Evolutionary conservation across 2,797 vertebrate species (phyloP).

Genomic region (Zalophus californianus): DNA sequence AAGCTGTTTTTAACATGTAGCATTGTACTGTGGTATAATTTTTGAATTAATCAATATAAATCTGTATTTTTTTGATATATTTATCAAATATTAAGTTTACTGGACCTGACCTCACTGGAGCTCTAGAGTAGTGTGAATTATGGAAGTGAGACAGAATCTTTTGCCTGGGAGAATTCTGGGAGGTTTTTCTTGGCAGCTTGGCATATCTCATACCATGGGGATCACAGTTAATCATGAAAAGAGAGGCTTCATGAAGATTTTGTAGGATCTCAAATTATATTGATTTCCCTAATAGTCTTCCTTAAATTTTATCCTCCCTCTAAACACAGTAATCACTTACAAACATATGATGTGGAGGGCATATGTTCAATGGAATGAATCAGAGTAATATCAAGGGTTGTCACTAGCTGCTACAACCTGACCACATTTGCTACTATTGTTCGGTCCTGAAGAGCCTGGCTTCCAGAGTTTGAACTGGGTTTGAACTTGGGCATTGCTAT

Average conservation of each 20-base stretch:
- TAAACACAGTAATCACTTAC: neutral
- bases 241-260: neutral
- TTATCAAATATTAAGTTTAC: neutral
- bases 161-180: neutral
- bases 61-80: neutral
- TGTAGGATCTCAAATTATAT: neutral
- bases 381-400: neutral
- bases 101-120: neutral
- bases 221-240: neutral
- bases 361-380: neutral
- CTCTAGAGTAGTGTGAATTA: neutral
- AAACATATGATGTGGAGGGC: neutral
- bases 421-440: neutral
- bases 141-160: neutral
- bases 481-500: neutral
- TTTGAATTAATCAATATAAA: conserved; percentile 18
- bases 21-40: neutral
- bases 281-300: neutral
- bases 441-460: neutral
- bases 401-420: neutral
- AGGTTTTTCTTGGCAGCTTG: neutral
- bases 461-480: neutral
- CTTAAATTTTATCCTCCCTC: neutral
- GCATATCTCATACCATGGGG: neutral
- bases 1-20: neutral